Conservation (phyloP, 2,797 vertebrate genomes). For the Poecilia velifera region DNA sequence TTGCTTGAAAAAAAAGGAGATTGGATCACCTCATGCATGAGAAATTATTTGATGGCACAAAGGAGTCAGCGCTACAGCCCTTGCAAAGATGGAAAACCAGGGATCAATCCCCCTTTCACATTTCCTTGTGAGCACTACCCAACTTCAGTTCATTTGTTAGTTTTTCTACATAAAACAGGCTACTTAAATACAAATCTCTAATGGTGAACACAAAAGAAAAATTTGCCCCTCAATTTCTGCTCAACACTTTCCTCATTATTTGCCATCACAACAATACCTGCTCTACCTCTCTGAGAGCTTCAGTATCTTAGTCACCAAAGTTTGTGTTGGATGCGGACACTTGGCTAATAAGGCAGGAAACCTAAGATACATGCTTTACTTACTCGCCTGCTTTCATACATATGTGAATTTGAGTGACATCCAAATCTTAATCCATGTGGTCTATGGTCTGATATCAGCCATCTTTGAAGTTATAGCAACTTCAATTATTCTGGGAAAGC, state of each 20-base stretch:
- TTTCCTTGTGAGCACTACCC: background rate
- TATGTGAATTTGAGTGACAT: background rate
- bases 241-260: background rate
- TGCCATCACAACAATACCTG: background rate
- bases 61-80: background rate
- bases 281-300: background rate
- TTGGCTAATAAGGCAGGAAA: background rate
- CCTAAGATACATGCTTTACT: background rate
- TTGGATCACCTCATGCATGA: background rate
- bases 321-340: background rate
- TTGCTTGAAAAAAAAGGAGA: background rate
- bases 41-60: background rate
- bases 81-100: background rate
- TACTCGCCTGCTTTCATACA: background rate
- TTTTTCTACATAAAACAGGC: background rate
- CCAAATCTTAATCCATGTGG: background rate
- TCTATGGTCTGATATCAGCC: background rate
- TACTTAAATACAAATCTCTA: background rate
- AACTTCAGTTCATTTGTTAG: background rate
- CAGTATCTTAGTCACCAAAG: background rate
- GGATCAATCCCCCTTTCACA: background rate
- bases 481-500: background rate
- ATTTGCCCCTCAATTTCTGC: background rate
- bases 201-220: background rate
- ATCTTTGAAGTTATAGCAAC: background rate